A percentile compares a stretch with the other conserved stretches of the same genome.
Evolutionary conservation across 2,797 vertebrate species (phyloP).

Genomic region (Tenualosa ilisha): DNA sequence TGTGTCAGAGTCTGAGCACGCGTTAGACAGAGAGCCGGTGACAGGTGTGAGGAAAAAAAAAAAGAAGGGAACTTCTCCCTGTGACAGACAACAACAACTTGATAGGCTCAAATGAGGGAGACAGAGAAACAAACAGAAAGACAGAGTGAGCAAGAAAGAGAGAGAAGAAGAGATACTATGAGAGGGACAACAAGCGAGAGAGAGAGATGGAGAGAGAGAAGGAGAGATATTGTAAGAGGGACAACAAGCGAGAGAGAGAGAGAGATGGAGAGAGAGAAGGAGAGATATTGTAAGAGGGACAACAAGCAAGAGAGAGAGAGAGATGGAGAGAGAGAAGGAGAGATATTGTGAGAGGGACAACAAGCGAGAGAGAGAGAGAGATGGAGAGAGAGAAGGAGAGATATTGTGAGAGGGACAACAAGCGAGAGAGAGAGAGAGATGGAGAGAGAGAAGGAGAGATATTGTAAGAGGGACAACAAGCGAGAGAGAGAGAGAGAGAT

Average conservation of each 20-base stretch:
- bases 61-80: not conserved
- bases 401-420: too few species aligned
- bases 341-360: not conserved
- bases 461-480: not conserved
- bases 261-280: not conserved
- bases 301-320: constrained; percentile 19
- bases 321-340: not conserved
- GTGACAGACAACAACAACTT: constrained; percentile 18
- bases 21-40: constrained; percentile 15
- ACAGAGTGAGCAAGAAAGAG: constrained; percentile 20
- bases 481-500: too few species aligned
- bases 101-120: constrained; percentile 4
- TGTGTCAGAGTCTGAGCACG: not conserved
- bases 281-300: constrained; percentile 26
- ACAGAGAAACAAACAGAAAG: not conserved
- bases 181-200: constrained; percentile 35
- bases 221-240: not conserved
- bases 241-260: not conserved
- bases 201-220: not conserved
- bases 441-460: not conserved
- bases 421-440: too few species aligned
- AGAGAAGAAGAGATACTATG: constrained; percentile 36
- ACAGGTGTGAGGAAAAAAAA: constrained; percentile 10
- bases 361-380: constrained; percentile 8
- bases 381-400: not conserved